phyloP scores from a whole-genome alignment of 2,888 invertebrate genomes.

The Maniola hyperantus region DNA sequence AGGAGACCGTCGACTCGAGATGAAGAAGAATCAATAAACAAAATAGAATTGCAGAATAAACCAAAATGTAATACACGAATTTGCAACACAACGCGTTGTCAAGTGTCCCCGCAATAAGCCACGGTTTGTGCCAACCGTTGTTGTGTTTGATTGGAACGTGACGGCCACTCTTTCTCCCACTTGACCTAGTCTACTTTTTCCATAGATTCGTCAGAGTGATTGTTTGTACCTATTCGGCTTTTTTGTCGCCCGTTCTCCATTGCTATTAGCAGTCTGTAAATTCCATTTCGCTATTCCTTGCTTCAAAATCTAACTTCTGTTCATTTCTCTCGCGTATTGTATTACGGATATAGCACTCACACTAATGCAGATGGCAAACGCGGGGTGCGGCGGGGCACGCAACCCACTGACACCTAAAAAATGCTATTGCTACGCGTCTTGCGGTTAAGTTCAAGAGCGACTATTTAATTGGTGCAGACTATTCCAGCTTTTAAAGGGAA shows the following conservation, averaged over 20 bases:
- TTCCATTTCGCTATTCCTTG: slow-evolving; percentile 1
- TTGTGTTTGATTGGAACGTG: slow-evolving; percentile 51
- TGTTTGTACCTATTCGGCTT: slow-evolving; percentile 19
- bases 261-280: slow-evolving; percentile 9
- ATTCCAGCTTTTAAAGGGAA: background rate
- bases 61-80: slow-evolving; percentile 15
- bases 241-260: slow-evolving; percentile 16
- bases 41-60: too few species aligned
- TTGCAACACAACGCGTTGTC: slow-evolving; percentile 47
- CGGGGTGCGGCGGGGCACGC: too few species aligned
- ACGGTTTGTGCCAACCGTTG: slow-evolving; percentile 33
- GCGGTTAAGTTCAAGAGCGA: too few species aligned
- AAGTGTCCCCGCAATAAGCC: slow-evolving; percentile 44
- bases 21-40: too few species aligned
- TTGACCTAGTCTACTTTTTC: slow-evolving; percentile 47
- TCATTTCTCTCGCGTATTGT: too few species aligned
- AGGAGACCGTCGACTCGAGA: too few species aligned
- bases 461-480: background rate
- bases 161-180: slow-evolving; percentile 34
- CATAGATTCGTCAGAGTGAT: slow-evolving; percentile 26
- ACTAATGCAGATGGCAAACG: too few species aligned
- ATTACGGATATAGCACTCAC: too few species aligned
- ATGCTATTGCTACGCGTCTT: too few species aligned
- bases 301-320: background rate
- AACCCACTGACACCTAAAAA: too few species aligned